Evolutionary conservation across 2,888 invertebrate species (phyloP), one percentile per base, ranked within the genome.

Genomic region (Tipula vernalis): DNA sequence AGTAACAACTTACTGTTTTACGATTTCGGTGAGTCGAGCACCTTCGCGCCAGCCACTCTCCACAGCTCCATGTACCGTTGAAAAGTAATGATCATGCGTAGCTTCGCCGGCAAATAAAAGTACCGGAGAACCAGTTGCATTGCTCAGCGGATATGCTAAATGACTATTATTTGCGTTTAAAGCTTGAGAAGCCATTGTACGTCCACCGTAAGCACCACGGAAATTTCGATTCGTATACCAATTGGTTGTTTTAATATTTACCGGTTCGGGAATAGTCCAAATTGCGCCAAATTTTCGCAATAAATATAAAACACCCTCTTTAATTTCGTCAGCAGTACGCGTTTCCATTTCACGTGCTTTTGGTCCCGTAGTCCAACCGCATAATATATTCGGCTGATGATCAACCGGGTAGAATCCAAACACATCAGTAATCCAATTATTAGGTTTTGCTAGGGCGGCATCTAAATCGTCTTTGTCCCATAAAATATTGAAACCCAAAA

Each of bases 31-130:
- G 36, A 95, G 89, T 88, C 95, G 92, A 15, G 94, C 92, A 0
- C 96, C 96, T 89, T 96, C 96, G 47, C 96, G 93, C 90, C 94
- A 94, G 0, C 96, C 96, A 13, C 94, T 93, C 89, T 95, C 95
- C 0, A 95, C 90, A 0, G 96, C 96, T 0, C 96, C 96, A 89
- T 96, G 95, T 0, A 94, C 95, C 0, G 95, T 94, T 0, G 93
- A 93, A 89, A 94, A 95, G 89, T 92, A 93, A 88, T 93, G 93
- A 85, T 93, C 93, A 15, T 95, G 94, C 0, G 95, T 94, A 0
- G 95, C 94, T 90, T 95, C 95, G 0, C 95, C 95, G 0, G 94
- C 95, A 89, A 95, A 95, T 88, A 94, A 93, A 0, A 95, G 90
- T 0, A 93, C 90, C 41, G 95, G 93, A 86, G 91, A 91, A 44